Conservation (phyloP, 2,888 invertebrate species). For the Cephus pulcher region DNA sequence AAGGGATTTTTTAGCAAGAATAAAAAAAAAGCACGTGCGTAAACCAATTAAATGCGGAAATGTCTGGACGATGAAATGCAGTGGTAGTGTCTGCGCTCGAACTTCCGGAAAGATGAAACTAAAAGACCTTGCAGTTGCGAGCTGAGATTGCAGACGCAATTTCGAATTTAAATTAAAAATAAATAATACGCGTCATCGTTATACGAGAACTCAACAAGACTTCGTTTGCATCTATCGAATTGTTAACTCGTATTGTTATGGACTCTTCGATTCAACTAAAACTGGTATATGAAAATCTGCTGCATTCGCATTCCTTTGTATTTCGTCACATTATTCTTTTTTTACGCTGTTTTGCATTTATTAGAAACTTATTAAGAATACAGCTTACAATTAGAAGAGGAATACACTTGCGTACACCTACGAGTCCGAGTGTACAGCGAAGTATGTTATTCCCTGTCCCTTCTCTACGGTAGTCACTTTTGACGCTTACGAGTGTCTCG, state of each 20-base stretch:
- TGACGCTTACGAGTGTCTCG: too few species aligned
- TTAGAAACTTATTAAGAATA: background rate
- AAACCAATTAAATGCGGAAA: background rate
- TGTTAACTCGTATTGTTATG: background rate
- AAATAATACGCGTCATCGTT: background rate
- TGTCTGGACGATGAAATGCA: background rate
- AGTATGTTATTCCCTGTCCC: too few species aligned
- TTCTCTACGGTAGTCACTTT: too few species aligned
- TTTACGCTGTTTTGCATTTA: background rate
- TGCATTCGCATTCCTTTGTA: background rate
- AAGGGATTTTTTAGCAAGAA: background rate
- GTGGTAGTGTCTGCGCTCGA: background rate
- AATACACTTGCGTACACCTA: background rate
- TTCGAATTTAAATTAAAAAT: background rate
- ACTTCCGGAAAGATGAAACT: background rate
- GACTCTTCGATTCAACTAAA: background rate
- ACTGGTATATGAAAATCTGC: background rate
- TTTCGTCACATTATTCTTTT: background rate
- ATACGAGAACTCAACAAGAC: background rate
- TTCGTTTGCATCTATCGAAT: background rate
- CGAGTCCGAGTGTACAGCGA: too few species aligned
- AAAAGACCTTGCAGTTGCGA: background rate
- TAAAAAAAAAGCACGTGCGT: background rate
- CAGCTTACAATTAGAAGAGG: too few species aligned
- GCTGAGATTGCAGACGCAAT: background rate